A percentile compares a stretch with the other conserved stretches of the same genome.
Evolutionary conservation across 2,797 vertebrate species (phyloP).

Genomic region (Oreortyx pictus): DNA sequence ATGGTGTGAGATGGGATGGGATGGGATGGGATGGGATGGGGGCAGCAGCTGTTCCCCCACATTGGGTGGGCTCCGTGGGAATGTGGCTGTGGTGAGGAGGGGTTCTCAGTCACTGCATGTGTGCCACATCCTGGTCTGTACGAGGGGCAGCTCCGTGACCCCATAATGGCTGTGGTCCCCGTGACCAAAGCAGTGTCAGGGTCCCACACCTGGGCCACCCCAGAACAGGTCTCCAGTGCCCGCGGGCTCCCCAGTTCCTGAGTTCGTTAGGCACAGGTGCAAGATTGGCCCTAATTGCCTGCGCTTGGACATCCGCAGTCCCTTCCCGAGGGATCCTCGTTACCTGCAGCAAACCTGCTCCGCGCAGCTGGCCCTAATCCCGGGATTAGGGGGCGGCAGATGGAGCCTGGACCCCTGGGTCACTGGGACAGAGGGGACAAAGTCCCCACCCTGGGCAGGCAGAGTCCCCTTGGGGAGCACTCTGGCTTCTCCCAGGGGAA

Average conservation of each 20-base stretch:
- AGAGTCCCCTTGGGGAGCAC: rapidly evolving
- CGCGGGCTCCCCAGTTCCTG: rapidly evolving
- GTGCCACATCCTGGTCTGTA: rapidly evolving
- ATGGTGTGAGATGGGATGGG: no score
- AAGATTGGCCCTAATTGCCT: not conserved
- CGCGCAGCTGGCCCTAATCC: constrained; percentile 34
- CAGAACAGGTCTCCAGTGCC: not conserved
- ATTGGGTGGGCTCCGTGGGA: rapidly evolving
- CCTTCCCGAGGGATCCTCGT: not conserved
- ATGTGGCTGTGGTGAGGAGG: not conserved
- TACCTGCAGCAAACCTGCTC: constrained; percentile 44
- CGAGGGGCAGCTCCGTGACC: not conserved
- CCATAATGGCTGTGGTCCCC: not conserved
- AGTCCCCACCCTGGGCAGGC: not conserved
- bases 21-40: not conserved
- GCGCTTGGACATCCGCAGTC: not conserved
- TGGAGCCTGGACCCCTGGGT: not conserved
- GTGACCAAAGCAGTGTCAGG: not conserved
- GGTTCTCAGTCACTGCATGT: not conserved
- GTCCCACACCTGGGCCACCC: rapidly evolving
- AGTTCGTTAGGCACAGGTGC: not conserved
- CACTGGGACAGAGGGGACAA: not conserved
- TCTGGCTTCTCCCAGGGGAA: not conserved
- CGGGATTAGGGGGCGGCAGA: constrained; percentile 41
- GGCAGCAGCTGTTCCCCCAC: not conserved